phyloP scores from a whole-genome alignment of 2,888 invertebrate genomes.

The Meliscaeva auricollis region DNA sequence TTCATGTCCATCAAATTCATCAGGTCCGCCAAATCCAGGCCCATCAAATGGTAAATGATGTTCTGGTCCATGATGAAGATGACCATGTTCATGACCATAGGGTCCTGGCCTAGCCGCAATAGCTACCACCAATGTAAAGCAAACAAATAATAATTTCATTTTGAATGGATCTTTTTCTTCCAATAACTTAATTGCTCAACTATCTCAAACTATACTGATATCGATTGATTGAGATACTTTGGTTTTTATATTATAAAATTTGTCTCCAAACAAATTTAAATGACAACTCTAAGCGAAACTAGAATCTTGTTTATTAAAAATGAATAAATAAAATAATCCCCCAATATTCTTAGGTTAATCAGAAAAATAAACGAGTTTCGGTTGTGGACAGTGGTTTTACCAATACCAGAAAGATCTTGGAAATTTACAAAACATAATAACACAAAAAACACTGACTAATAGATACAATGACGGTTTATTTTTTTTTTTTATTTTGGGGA shows the following conservation, averaged over 20 bases:
- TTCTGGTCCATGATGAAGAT: background rate
- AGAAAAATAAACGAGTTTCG: conserved; percentile 33
- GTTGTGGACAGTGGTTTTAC: conserved; percentile 5
- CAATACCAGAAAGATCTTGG: conserved; percentile 17
- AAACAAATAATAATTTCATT: conserved; percentile 18
- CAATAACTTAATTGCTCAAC: conserved; percentile 10
- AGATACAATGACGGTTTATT: conserved; percentile 2
- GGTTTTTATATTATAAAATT: conserved; percentile 24
- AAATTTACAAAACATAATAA: conserved; percentile 31
- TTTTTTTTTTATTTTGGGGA: background rate
- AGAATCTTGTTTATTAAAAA: conserved; percentile 31
- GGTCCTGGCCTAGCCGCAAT: background rate
- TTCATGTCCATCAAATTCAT: conserved; percentile 36
- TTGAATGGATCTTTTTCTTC: background rate
- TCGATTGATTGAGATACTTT: background rate
- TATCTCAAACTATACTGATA: conserved; percentile 25
- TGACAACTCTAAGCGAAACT: background rate
- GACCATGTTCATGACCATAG: background rate
- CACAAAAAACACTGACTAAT: conserved; percentile 12
- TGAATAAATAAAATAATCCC: background rate
- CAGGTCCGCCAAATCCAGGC: background rate
- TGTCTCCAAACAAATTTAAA: background rate
- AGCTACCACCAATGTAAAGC: conserved; percentile 13
- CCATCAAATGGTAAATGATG: conserved; percentile 6
- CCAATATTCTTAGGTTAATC: background rate